Conservation (phyloP, 23 tunicate genomes). For the Ascidia mentula region DNA sequence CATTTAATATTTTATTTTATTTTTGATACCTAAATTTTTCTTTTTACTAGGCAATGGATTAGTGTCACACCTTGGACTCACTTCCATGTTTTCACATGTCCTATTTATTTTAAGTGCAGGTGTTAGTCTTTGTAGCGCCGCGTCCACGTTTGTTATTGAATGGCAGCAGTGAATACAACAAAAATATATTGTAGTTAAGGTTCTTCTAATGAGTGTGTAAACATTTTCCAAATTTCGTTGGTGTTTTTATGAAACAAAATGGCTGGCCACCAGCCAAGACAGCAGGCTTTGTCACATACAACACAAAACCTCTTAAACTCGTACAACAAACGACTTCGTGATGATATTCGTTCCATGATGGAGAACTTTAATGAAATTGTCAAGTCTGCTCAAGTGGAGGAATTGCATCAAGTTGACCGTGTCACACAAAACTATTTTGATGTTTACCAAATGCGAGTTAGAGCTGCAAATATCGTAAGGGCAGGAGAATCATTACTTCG, state of each 20-base stretch:
- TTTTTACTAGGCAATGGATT: no score
- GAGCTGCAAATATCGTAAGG: constrained; percentile 87
- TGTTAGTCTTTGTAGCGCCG: no score
- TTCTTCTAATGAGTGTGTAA: no score
- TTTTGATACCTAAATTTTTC: no score
- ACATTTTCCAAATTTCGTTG: no score
- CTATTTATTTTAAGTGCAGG: no score
- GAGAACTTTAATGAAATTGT: constrained; percentile 71
- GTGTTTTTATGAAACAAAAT: neutral
- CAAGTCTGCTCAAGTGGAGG: constrained; percentile 74
- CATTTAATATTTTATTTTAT: no score
- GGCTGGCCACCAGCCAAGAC: constrained; percentile 4
- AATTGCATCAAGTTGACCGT: constrained; percentile 46
- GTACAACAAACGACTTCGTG: constrained; percentile 62
- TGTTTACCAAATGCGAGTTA: constrained; percentile 77
- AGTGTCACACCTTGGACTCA: no score
- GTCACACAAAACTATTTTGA: constrained; percentile 64
- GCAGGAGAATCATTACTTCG: constrained; percentile 85
- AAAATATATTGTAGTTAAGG: no score
- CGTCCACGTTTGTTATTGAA: no score
- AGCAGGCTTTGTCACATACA: constrained; percentile 15
- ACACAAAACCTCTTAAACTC: constrained; percentile 54
- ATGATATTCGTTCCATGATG: constrained; percentile 56
- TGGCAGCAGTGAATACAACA: no score
- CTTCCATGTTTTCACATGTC: no score